Percentiles rank a stretch among this genome's conserved stretches.
Conservation (phyloP, 2,113 vertebrate species). For the Xenotilapia leptura region DNA sequence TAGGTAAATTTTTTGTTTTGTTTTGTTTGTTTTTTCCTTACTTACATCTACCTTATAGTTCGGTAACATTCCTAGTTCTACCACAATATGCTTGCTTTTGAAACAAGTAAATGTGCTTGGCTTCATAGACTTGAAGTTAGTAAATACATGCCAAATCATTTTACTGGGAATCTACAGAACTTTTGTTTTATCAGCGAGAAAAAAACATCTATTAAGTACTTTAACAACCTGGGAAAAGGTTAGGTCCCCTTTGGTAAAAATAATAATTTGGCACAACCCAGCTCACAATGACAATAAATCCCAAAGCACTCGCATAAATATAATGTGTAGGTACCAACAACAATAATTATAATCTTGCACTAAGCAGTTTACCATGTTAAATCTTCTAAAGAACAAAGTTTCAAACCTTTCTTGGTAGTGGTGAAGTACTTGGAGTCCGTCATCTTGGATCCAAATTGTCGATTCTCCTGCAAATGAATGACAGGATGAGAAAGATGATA, state of each 20-base stretch:
- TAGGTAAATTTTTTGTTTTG: not conserved
- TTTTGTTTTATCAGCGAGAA: not conserved
- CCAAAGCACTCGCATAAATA: not conserved
- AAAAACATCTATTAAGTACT: not conserved
- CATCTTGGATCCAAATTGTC: slow-evolving; percentile 85
- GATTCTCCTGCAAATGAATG: slow-evolving; percentile 63
- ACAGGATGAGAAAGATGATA: not conserved
- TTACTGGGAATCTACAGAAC: not conserved
- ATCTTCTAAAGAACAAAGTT: not conserved
- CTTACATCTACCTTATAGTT: not conserved
- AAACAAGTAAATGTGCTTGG: not conserved
- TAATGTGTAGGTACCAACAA: not conserved
- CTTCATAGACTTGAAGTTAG: not conserved
- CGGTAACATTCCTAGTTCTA: not conserved
- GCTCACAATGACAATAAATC: not conserved
- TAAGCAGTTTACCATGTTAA: not conserved
- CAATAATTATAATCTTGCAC: not conserved
- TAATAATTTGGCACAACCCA: not conserved
- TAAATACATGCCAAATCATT: not conserved
- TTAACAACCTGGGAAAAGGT: not conserved
- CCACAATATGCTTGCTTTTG: not conserved
- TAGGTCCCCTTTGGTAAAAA: not conserved
- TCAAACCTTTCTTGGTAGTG: slow-evolving; percentile 96
- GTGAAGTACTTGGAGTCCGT: slow-evolving; percentile 99
- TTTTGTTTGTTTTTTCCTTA: not conserved